Evolutionary conservation across 2,888 invertebrate genomes (phyloP), one percentile per base, ranked within the genome.

Genomic region (Miltochrista miniata): DNA sequence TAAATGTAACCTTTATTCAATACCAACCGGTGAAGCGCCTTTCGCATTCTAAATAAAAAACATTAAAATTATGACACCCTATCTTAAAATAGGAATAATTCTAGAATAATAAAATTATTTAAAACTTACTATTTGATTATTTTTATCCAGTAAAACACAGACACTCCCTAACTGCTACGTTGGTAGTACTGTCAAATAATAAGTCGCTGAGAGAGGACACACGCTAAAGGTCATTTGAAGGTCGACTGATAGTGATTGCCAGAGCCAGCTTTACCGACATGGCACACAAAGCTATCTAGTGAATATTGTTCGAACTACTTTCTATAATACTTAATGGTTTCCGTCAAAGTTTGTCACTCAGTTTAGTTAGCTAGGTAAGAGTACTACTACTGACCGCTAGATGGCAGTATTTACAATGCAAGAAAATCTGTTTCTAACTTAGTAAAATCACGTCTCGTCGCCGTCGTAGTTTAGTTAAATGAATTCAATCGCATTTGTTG

Each of bases 151-250:
- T 64, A 70, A 75, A 71, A 79, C 73, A 83, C 80, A 76, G 78
- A 80, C 86, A 90, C 87, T 85, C 82, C 84, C 80, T 79, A 78
- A 79, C 84, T 76, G 78, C 69, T 80, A 79, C 81, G 73, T 74
- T 66, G 71, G 70, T 78, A 79, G 79, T 79, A 83, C 85, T 87
- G 85, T 85, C 85, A 87, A 85, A 80, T 74, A 70, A 56, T 56
- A 71, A 75, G 74, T 76, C 75, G 75, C 63, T 68, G 72, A 81
- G 18, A 2, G 80, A 81, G 85, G 85, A 83, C 84, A 85, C 74
- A 76, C 71, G 56, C 33, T 53, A 88, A 85, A 91, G 91, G 91
- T 91, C 90, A 85, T 87, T 87, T 90, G 91, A 90, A 91, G 91
- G 91, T 81, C 87, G 80, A 68, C 59, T 81, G 82, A 84, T 79